Percentiles rank a stretch among this genome's conserved stretches.
Evolutionary conservation across 2,888 invertebrate genomes (phyloP).

Genomic region (Cylindroiulus punctatus): DNA sequence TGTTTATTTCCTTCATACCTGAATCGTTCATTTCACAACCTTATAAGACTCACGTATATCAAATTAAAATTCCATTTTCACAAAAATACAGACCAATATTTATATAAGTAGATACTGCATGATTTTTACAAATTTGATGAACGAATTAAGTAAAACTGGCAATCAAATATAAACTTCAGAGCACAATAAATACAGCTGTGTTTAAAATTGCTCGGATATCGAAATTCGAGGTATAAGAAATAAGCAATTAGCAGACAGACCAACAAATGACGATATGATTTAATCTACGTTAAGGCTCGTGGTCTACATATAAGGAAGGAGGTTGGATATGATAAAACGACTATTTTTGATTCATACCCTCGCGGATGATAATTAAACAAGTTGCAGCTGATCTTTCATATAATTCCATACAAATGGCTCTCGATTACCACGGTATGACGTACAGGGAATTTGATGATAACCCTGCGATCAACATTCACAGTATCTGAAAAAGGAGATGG

Average conservation of each 20-base stretch:
- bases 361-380: conserved; percentile 29
- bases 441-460: neutral
- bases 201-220: neutral
- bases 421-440: neutral
- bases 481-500: neutral
- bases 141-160: conserved; percentile 1
- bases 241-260: conserved; percentile 36
- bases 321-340: conserved; percentile 51
- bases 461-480: conserved; percentile 35
- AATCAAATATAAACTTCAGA: neutral
- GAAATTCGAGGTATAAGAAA: neutral
- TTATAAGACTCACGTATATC: conserved; percentile 4
- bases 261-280: conserved; percentile 51
- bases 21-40: conserved; percentile 31
- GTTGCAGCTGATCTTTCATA: neutral
- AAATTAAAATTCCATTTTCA: conserved; percentile 24
- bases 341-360: conserved; percentile 43
- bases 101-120: neutral
- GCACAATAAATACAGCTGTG: neutral
- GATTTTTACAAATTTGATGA: conserved; percentile 15
- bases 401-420: conserved; percentile 10
- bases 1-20: conserved; percentile 29
- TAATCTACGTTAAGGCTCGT: conserved; percentile 51
- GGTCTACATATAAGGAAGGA: conserved; percentile 49
- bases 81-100: conserved; percentile 40